A percentile compares a stretch with the other conserved stretches of the same genome.
phyloP scores from a whole-genome alignment of 2,113 vertebrate species.

The Barbus barbus region DNA sequence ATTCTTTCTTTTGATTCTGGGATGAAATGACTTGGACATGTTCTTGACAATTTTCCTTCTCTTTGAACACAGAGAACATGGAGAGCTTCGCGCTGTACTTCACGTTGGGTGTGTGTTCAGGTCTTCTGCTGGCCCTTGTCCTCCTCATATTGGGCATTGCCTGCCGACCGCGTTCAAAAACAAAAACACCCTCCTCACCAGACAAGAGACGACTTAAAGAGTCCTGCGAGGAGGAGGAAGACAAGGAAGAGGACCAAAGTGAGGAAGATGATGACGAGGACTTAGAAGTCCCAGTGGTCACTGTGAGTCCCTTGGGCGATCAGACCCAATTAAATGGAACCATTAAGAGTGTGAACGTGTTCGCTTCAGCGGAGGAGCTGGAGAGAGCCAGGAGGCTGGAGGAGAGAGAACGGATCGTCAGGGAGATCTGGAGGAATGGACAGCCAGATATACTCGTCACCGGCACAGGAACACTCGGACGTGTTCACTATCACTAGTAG shows the following conservation, averaged over 20 bases:
- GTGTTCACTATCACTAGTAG: constrained; percentile 87
- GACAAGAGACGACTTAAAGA: constrained; percentile 73
- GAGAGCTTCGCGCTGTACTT: constrained; percentile 96
- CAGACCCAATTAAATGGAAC: constrained; percentile 75
- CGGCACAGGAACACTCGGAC: constrained; percentile 82
- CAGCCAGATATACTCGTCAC: constrained; percentile 91
- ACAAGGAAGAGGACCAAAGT: neutral
- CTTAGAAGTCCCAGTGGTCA: constrained; percentile 64
- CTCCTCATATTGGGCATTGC: constrained; percentile 86
- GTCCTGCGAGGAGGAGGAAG: constrained; percentile 73
- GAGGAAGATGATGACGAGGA: constrained; percentile 56
- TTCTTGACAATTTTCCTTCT: neutral
- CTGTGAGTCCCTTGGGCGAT: constrained; percentile 57
- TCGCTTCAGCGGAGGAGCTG: constrained; percentile 90
- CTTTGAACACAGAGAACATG: constrained; percentile 77
- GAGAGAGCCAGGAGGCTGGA: constrained; percentile 91
- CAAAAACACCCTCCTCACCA: constrained; percentile 51
- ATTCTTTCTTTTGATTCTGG: neutral
- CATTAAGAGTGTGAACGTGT: constrained; percentile 83
- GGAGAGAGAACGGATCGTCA: constrained; percentile 90
- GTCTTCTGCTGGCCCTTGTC: constrained; percentile 89
- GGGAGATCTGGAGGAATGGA: constrained; percentile 97
- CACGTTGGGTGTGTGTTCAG: constrained; percentile 91
- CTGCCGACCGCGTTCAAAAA: constrained; percentile 72
- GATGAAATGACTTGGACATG: neutral